Evolutionary conservation across 2,797 vertebrate genomes (phyloP).

Genomic region (Periparus ater): DNA sequence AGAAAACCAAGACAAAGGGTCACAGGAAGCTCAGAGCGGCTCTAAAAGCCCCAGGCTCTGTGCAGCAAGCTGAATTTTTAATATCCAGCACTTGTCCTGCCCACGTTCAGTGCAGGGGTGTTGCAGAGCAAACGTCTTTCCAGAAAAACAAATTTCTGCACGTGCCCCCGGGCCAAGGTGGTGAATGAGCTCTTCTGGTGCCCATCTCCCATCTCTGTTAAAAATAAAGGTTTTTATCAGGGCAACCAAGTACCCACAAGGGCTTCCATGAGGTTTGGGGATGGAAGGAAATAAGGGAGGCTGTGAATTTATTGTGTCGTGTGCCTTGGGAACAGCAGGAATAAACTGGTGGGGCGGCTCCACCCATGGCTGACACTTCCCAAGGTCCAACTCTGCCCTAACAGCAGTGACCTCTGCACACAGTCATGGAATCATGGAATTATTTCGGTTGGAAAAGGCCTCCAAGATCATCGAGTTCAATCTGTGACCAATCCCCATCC

Average conservation of each 20-base stretch:
- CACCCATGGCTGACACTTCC: background rate
- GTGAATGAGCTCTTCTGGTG: background rate
- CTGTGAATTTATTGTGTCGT: background rate
- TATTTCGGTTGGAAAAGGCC: background rate
- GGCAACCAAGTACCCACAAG: background rate
- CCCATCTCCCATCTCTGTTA: background rate
- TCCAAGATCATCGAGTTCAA: background rate
- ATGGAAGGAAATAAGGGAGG: background rate
- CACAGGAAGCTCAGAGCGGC: background rate
- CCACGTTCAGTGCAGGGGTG: background rate
- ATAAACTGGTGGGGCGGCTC: background rate
- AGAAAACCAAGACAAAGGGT: background rate
- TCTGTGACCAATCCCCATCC: fast-evolving
- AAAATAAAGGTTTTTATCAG: background rate
- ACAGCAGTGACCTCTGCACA: background rate
- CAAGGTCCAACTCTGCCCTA: background rate
- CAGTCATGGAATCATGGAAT: background rate
- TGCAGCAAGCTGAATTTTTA: background rate
- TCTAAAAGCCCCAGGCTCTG: background rate
- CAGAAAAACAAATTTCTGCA: background rate
- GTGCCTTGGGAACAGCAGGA: fast-evolving
- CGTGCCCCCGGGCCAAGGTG: background rate
- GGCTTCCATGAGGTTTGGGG: background rate
- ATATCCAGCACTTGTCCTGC: background rate
- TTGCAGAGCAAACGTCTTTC: background rate